phyloP scores from a whole-genome alignment of 2,888 invertebrate species.

The Brachyopa scutellaris region DNA sequence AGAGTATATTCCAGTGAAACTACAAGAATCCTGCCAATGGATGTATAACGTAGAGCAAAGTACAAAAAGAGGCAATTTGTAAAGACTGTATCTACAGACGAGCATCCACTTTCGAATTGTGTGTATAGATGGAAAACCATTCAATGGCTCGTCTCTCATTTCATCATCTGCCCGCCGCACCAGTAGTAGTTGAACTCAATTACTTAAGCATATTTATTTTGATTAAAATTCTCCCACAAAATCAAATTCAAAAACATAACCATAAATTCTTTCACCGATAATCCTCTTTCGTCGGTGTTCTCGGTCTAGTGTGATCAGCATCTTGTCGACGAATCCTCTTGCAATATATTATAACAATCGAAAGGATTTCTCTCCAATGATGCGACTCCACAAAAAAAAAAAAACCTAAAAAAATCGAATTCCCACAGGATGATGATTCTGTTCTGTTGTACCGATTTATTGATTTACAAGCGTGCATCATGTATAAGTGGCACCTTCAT shows the following conservation, averaged over 20 bases:
- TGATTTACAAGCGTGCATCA: slow-evolving; percentile 54
- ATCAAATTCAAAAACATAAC: not conserved
- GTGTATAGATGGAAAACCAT: slow-evolving; percentile 19
- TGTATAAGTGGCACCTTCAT: slow-evolving; percentile 47
- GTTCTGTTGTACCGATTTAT: slow-evolving; percentile 37
- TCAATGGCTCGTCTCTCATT: slow-evolving; percentile 27
- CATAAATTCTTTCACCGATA: slow-evolving; percentile 48
- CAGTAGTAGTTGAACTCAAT: slow-evolving; percentile 40
- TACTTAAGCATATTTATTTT: slow-evolving; percentile 60
- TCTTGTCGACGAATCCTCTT: slow-evolving; percentile 4
- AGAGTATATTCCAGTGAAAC: slow-evolving; percentile 25
- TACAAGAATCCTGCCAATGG: slow-evolving; percentile 11
- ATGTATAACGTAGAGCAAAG: slow-evolving; percentile 15
- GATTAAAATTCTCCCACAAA: slow-evolving; percentile 53
- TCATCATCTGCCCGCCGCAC: not conserved
- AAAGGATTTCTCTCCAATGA: slow-evolving; percentile 30
- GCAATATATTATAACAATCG: slow-evolving; percentile 17
- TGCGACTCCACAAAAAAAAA: slow-evolving; percentile 11
- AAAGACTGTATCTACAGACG: too few species aligned
- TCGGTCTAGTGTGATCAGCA: not conserved
- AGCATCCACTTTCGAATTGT: not conserved
- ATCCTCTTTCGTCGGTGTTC: slow-evolving; percentile 40
- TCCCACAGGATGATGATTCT: slow-evolving; percentile 45
- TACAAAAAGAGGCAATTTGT: slow-evolving; percentile 13
- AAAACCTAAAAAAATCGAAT: not conserved